These are phyloP conservation scores for Rotaria socialis DNA, from an alignment of 2,888 invertebrate genomes.

Conservation along the genomic window DNA sequence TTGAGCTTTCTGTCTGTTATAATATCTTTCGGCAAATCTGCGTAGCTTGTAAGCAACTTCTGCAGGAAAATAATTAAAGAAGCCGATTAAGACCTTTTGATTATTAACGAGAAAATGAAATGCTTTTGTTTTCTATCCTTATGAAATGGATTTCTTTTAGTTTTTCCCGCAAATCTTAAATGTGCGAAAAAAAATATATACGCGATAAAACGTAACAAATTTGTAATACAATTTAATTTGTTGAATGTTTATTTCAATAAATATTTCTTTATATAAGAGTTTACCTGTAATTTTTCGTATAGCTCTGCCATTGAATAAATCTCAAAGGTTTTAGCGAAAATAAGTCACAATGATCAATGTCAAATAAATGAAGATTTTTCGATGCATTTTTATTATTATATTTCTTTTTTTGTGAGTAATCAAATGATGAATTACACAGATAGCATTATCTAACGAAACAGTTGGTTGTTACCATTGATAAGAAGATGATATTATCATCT, in stretches of 20 bases:
- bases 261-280: neutral
- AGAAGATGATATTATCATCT: neutral
- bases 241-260: no score
- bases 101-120: no score
- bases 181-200: no score
- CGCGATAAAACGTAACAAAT: no score
- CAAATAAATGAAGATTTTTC: no score
- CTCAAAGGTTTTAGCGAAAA: neutral
- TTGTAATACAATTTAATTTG: no score
- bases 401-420: no score
- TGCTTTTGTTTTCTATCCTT: no score
- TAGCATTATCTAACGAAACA: neutral
- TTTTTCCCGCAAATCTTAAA: no score
- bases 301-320: neutral
- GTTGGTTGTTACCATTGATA: neutral
- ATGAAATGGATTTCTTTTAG: no score
- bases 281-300: neutral
- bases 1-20: neutral
- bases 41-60: neutral
- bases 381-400: no score
- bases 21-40: neutral
- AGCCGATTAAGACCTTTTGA: no score
- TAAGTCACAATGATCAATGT: neutral
- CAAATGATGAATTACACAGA: neutral
- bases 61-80: neutral